Conservation (phyloP, 2,797 vertebrate genomes). For the Gymnothorax javanicus region DNA sequence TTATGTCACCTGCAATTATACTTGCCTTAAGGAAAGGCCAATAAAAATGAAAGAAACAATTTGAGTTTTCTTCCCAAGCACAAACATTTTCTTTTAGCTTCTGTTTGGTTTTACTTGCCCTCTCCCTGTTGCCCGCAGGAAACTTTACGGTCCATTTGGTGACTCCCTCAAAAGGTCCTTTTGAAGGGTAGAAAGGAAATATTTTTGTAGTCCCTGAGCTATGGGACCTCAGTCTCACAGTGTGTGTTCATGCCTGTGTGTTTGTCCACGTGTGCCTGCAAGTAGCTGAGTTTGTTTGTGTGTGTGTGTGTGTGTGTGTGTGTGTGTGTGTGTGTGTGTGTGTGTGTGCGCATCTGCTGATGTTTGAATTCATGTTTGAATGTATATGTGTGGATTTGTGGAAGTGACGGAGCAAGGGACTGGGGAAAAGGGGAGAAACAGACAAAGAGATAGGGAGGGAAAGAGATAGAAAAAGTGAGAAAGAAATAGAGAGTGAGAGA, state of each 20-base stretch:
- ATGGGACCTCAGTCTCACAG: conserved; percentile 3
- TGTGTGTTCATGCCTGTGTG: conserved; percentile 1
- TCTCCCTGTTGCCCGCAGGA: conserved; percentile 31
- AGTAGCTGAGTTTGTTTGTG: conserved; percentile 17
- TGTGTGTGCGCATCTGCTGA: no score
- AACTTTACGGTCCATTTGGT: conserved; percentile 45
- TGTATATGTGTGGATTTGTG: no score
- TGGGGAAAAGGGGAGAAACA: no score
- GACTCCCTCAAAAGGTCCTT: conserved; percentile 43
- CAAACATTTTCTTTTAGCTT: conserved; percentile 34
- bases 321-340: conserved; percentile 9
- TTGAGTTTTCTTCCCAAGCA: conserved; percentile 41
- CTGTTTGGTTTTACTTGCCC: conserved; percentile 35
- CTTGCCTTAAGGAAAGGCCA: neutral
- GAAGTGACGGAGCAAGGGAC: no score
- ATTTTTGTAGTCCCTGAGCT: conserved; percentile 36
- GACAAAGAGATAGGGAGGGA: no score
- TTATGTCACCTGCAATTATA: neutral
- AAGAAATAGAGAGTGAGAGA: neutral
- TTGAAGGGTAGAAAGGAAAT: conserved; percentile 41
- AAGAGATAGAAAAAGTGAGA: neutral
- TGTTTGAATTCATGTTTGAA: no score
- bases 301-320: conserved; percentile 36
- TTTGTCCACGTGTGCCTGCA: conserved; percentile 22
- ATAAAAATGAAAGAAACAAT: conserved; percentile 28